Percentiles rank a stretch among this genome's conserved stretches.
These are phyloP conservation scores for Cryptomyrus ogoouensis DNA, from an alignment of 2,113 vertebrate genomes.

Conservation along the genomic window DNA sequence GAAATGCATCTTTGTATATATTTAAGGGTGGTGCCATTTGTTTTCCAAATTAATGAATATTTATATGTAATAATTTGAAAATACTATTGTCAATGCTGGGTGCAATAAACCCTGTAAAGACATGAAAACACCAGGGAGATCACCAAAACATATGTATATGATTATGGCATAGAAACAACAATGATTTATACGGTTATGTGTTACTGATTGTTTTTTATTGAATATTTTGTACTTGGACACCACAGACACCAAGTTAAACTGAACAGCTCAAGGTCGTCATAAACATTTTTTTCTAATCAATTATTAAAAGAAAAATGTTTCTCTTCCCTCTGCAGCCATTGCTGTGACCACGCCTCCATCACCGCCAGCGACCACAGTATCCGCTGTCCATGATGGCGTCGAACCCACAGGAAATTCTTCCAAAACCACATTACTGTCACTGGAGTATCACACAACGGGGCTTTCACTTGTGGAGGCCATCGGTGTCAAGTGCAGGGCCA, in stretches of 20 bases:
- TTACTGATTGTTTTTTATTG: background rate
- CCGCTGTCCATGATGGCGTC: background rate
- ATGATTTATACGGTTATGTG: background rate
- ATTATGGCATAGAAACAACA: background rate
- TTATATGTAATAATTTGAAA: background rate
- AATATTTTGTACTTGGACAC: background rate
- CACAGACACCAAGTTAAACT: background rate
- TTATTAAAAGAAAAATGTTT: background rate
- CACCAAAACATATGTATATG: background rate
- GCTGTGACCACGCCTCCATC: background rate
- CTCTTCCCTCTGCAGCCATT: background rate
- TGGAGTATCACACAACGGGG: background rate
- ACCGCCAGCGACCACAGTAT: background rate
- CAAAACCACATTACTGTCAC: background rate
- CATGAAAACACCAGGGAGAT: background rate
- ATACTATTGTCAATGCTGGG: background rate
- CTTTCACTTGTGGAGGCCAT: conserved; percentile 24
- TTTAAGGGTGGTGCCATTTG: background rate
- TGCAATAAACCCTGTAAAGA: background rate
- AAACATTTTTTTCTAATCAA: background rate
- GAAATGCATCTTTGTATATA: background rate
- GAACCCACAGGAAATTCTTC: background rate
- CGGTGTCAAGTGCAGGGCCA: conserved; percentile 59
- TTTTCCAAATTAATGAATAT: background rate
- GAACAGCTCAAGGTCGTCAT: background rate